phyloP scores from a whole-genome alignment of 2,113 vertebrate species.

The Andinoacara biseriatus region DNA sequence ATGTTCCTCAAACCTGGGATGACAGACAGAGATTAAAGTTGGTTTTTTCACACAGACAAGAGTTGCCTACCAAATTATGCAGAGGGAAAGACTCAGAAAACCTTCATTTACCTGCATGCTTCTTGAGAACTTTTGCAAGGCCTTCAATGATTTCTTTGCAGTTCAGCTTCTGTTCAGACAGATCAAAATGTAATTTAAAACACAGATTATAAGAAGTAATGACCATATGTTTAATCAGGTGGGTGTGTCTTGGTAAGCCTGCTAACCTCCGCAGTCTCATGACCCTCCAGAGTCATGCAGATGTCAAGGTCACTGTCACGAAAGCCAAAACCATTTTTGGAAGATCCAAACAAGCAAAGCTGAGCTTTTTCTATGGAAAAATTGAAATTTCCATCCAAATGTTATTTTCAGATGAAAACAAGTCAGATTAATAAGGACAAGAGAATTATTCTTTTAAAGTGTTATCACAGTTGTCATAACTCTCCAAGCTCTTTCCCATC shows the following conservation, averaged over 20 bases:
- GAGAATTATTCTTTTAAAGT: not conserved
- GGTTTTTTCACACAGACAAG: not conserved
- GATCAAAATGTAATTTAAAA: not conserved
- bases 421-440: not conserved
- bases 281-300: conserved; percentile 98
- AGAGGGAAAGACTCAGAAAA: not conserved
- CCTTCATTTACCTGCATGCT: conserved; percentile 87
- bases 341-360: conserved; percentile 97
- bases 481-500: not conserved
- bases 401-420: no score
- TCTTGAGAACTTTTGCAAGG: conserved; percentile 96
- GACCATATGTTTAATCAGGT: not conserved
- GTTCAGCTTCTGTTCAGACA: conserved; percentile 88
- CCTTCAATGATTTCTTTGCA: conserved; percentile 99
- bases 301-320: conserved; percentile 98
- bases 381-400: not conserved
- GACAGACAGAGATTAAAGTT: not conserved
- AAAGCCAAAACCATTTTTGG: conserved; percentile 98
- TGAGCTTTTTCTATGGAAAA: conserved; percentile 88
- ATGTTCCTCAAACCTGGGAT: conserved; percentile 94
- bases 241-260: not conserved
- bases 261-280: conserved; percentile 94
- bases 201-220: not conserved
- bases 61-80: not conserved
- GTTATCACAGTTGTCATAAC: not conserved